These are phyloP conservation scores for Micronisus gabar DNA, from an alignment of 2,113 vertebrate species.

Conservation along the genomic window DNA sequence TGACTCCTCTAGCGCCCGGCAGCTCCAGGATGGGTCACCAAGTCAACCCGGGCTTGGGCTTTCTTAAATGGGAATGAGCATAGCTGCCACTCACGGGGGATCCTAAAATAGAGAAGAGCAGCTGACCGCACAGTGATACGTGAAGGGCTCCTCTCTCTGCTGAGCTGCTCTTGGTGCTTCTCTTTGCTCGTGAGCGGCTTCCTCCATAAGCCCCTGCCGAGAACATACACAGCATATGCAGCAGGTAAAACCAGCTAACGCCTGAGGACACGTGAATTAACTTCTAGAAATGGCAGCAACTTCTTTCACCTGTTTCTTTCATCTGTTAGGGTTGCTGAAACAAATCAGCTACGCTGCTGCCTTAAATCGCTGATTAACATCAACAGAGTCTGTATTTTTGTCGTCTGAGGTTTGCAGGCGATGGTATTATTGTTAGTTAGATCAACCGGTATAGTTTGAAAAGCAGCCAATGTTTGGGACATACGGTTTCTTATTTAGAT, in stretches of 20 bases:
- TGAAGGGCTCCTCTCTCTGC: neutral
- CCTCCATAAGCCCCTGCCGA: neutral
- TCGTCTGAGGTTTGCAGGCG: neutral
- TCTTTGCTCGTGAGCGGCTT: neutral
- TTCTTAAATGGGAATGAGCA: neutral
- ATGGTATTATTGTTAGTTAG: neutral
- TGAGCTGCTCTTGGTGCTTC: neutral
- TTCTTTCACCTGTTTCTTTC: neutral
- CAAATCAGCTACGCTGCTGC: neutral
- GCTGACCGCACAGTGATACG: fast-evolving
- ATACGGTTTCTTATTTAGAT: neutral
- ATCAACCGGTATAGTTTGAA: neutral
- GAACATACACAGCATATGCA: neutral
- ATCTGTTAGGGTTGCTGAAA: neutral
- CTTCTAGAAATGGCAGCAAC: neutral
- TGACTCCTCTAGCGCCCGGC: neutral
- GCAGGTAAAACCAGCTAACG: neutral
- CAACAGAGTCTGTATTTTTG: neutral
- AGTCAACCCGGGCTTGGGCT: neutral
- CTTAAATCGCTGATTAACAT: neutral
- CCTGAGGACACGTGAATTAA: neutral
- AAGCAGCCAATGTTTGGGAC: neutral
- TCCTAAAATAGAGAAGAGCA: neutral
- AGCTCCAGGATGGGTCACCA: neutral
- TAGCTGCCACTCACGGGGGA: neutral